A percentile compares a stretch with the other conserved stretches of the same genome.
These are phyloP conservation scores for Danio jaintianensis DNA, from an alignment of 2,797 vertebrate species.

Conservation along the genomic window DNA sequence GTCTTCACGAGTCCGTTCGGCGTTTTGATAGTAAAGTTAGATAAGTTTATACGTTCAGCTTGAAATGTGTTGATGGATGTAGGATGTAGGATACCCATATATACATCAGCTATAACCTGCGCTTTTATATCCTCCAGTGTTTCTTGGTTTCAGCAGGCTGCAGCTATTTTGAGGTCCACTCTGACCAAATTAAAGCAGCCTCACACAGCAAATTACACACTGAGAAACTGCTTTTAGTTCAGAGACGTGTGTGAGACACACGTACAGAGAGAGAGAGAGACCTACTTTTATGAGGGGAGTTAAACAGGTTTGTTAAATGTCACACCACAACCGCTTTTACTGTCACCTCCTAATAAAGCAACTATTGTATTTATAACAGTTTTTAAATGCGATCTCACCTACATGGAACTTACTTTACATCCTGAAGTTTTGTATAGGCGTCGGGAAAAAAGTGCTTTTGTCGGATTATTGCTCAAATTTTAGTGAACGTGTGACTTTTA, in stretches of 20 bases:
- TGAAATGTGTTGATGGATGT: neutral
- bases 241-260: neutral
- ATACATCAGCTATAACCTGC: neutral
- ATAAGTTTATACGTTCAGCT: slow-evolving; percentile 14
- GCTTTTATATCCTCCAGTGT: neutral
- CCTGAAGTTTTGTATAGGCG: slow-evolving; percentile 51
- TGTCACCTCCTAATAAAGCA: slow-evolving; percentile 44
- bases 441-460: slow-evolving; percentile 25
- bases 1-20: neutral
- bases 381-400: slow-evolving; percentile 70
- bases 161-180: slow-evolving; percentile 32
- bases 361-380: slow-evolving; percentile 67
- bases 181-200: slow-evolving; percentile 24
- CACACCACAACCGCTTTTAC: slow-evolving; percentile 41
- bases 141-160: slow-evolving; percentile 10
- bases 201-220: slow-evolving; percentile 16
- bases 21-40: slow-evolving; percentile 4
- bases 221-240: slow-evolving; percentile 22
- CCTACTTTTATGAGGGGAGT: slow-evolving; percentile 45
- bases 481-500: slow-evolving; percentile 63
- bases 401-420: slow-evolving; percentile 73
- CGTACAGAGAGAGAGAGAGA: neutral
- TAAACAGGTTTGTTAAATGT: slow-evolving; percentile 53
- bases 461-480: slow-evolving; percentile 53
- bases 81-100: neutral